Evolutionary conservation across 2,888 invertebrate species (phyloP), one percentile per base, ranked within the genome.

Genomic region (Patella pellucida): DNA sequence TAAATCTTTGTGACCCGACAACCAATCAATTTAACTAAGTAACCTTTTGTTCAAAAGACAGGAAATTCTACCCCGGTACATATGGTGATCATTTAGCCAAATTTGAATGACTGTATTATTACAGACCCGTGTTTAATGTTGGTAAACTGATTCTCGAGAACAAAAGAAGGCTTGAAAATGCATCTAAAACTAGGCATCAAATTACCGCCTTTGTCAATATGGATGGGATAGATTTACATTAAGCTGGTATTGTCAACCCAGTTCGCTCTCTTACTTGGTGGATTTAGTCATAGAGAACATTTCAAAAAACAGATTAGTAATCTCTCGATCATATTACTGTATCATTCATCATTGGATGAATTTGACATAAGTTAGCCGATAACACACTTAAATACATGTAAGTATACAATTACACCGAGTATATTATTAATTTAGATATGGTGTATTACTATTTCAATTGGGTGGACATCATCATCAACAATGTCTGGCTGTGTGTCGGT

Each of bases 61-160:
- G 62, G 23, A 23, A 23, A 62, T 23, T 62, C 19, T 62, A 62
- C 19, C 23, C 19, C 23, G 62, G 23, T 62, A 62, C 62, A 62
- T 62, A 23, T 62, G 62, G 62, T 23, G 62, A 62, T 62, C 62
- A 62, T 62, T 62, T 62, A 62, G 62, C 62, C 19, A 23, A 62
- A 62, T 62, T 62, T 62, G 23, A 62, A 62, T 62, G 62, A 23
- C 19, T 62, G 62, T 62, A 62, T 62, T 62, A 62, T 62, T 62
- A 23, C 62, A 62, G 16, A 62, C 62, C 62, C 62, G 23, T 62
- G 62, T 62, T 62, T 62, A 62, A 19, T 23, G 62, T 23, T 11
- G 23, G 62, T 62, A 62, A 62, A 62, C 19, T 62, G 62, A 62
- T 62, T 19, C 62, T 12, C 14, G 23, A 62, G 62, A 62, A 62